A percentile compares a stretch with the other conserved stretches of the same genome.
Evolutionary conservation across 2,888 invertebrate species (phyloP).

Genomic region (Chymomyza fuscimana): DNA sequence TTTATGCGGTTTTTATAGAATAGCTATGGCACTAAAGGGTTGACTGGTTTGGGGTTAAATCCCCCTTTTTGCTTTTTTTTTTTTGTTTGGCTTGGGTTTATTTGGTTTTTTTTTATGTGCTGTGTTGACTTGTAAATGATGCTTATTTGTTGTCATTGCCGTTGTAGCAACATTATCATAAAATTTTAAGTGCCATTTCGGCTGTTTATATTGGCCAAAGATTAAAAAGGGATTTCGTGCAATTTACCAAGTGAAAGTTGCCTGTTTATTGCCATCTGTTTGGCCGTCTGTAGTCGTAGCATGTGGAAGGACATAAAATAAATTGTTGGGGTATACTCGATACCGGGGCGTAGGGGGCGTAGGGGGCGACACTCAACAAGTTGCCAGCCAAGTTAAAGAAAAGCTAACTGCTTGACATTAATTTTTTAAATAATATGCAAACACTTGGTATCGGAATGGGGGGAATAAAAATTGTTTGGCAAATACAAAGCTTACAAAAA

Average conservation of each 20-base stretch:
- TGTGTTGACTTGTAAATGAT: slow-evolving; percentile 55
- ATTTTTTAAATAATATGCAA: no score
- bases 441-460: no score
- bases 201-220: slow-evolving; percentile 63
- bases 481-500: no score
- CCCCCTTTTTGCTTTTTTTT: background rate
- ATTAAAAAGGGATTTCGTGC: slow-evolving; percentile 73
- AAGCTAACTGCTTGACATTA: no score
- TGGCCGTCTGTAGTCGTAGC: no score
- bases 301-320: no score
- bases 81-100: slow-evolving; percentile 2
- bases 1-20: slow-evolving; percentile 72
- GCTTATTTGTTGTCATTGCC: slow-evolving; percentile 54
- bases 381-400: background rate
- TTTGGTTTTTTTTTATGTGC: background rate
- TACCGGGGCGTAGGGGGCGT: no score
- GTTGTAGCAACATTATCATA: slow-evolving; percentile 61
- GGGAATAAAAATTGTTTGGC: no score
- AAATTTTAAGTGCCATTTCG: slow-evolving; percentile 76
- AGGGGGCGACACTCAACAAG: background rate
- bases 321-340: no score
- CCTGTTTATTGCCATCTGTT: background rate
- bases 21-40: slow-evolving; percentile 67
- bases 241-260: background rate
- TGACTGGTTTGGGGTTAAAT: background rate